These are phyloP conservation scores for Drosophila triauraria DNA, from an alignment of 1,140 invertebrate genomes.

Conservation along the genomic window DNA sequence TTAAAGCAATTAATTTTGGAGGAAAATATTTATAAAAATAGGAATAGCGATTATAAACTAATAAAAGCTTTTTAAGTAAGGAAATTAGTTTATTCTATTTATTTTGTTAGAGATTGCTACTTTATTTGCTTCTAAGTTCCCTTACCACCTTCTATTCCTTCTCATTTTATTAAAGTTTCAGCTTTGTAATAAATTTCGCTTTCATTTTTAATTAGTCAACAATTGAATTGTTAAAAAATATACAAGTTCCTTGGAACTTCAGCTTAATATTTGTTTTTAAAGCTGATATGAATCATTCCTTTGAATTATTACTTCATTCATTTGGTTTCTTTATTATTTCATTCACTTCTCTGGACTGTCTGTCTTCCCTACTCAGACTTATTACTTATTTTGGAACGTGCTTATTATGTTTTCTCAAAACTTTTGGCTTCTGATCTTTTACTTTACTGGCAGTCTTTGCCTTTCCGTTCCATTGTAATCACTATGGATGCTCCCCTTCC, in stretches of 20 bases:
- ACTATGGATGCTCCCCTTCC: constrained; percentile 26
- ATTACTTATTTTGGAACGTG: constrained; percentile 33
- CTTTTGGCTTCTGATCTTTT: constrained; percentile 35
- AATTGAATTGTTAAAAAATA: constrained; percentile 1
- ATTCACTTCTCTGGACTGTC: neutral
- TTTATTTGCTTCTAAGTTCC: too few species aligned
- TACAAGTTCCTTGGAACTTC: neutral
- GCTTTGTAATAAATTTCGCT: constrained; percentile 2
- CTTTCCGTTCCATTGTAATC: constrained; percentile 44
- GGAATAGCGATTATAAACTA: neutral
- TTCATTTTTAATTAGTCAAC: constrained; percentile 2
- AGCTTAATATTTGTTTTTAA: neutral
- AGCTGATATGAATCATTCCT: neutral
- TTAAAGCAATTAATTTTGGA: neutral
- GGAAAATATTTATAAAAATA: neutral
- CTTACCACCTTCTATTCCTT: too few species aligned
- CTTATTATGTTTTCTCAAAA: constrained; percentile 19
- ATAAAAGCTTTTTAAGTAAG: neutral
- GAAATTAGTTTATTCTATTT: too few species aligned
- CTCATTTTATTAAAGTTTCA: neutral
- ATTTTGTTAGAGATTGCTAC: too few species aligned
- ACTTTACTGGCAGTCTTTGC: neutral
- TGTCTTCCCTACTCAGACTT: neutral
- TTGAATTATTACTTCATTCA: constrained; percentile 6
- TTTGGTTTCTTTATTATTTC: neutral